phyloP scores from a whole-genome alignment of 1,140 invertebrate genomes.

The Meloidogyne hapla region DNA sequence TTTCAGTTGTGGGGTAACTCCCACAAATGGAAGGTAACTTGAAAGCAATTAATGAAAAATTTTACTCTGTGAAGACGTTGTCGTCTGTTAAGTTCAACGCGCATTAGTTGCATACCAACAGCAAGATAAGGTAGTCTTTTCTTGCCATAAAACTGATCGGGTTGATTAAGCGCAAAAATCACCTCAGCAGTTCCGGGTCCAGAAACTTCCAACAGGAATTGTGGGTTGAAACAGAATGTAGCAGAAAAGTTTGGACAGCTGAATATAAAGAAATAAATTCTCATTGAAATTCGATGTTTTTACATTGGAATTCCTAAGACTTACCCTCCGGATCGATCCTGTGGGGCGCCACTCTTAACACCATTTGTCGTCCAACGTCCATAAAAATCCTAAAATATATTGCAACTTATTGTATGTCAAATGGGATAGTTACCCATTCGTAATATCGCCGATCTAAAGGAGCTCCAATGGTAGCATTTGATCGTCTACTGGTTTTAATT shows the following conservation, averaged over 20 bases:
- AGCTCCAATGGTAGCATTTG: slow-evolving; percentile 21
- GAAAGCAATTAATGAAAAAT: neutral
- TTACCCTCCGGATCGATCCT: slow-evolving; percentile 54
- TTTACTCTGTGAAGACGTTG: slow-evolving; percentile 58
- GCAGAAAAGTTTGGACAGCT: slow-evolving; percentile 47
- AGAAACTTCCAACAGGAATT: slow-evolving; percentile 47
- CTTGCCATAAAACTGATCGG: slow-evolving; percentile 39
- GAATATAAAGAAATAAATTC: neutral
- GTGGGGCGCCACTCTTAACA: slow-evolving; percentile 58
- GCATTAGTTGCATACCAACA: slow-evolving; percentile 62
- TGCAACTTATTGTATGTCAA: neutral
- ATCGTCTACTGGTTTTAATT: slow-evolving; percentile 15
- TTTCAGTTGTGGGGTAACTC: no score
- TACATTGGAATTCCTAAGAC: neutral
- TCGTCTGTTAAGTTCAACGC: slow-evolving; percentile 56
- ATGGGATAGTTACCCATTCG: slow-evolving; percentile 14
- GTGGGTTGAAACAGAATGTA: slow-evolving; percentile 63
- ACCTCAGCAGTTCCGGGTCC: slow-evolving; percentile 41
- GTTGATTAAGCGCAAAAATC: slow-evolving; percentile 61
- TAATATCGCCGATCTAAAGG: neutral
- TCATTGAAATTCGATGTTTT: no score
- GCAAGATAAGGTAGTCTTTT: slow-evolving; percentile 61
- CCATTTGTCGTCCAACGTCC: slow-evolving; percentile 60
- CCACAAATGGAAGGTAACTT: no score
- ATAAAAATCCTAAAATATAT: slow-evolving; percentile 43